A percentile compares a stretch with the other conserved stretches of the same genome.
Conservation (phyloP, 2,113 vertebrate species). For the Meles meles region DNA sequence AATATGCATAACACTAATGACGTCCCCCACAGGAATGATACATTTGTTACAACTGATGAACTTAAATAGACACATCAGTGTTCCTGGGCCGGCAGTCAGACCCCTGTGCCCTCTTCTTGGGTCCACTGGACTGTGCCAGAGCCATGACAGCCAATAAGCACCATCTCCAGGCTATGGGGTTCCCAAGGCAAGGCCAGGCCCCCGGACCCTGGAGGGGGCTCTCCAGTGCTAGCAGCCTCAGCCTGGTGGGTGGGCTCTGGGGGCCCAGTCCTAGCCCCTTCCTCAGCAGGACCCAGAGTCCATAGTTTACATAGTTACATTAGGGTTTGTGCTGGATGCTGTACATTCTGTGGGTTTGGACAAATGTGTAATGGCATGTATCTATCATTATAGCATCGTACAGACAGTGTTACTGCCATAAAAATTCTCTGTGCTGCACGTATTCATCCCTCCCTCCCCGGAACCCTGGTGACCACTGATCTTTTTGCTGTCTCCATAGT, state of each 20-base stretch:
- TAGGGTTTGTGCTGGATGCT: too few relatives aligned
- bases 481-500: neutral
- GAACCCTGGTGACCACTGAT: neutral
- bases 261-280: constrained; percentile 22
- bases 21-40: too few relatives aligned
- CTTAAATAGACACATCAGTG: neutral
- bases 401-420: neutral
- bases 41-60: neutral
- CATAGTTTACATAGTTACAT: neutral
- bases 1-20: fast-evolving
- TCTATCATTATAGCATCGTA: neutral
- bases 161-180: constrained; percentile 76
- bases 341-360: neutral
- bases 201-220: constrained; percentile 58
- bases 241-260: neutral
- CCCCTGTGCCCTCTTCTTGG: constrained; percentile 77
- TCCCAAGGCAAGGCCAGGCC: constrained; percentile 68
- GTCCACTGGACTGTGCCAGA: constrained; percentile 75
- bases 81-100: constrained; percentile 44
- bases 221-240: constrained; percentile 58
- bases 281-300: neutral
- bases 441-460: neutral
- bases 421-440: neutral
- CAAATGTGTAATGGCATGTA: neutral
- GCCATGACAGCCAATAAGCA: constrained; percentile 67